Base-by-base conservation (phyloP, 2,888 invertebrate species). In the Netelia virgata region DNA sequence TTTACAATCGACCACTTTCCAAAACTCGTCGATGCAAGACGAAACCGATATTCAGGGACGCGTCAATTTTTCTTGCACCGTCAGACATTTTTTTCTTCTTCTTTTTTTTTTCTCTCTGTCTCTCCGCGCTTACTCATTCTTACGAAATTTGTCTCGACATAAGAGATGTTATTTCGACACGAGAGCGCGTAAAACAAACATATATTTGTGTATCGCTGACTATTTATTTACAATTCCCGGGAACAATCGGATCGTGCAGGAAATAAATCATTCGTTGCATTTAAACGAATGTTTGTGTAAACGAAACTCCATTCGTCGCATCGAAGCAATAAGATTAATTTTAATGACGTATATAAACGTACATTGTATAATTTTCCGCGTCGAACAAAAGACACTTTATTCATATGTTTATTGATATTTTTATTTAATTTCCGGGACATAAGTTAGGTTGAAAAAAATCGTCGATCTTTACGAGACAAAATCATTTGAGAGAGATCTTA, bases 391-490 rank as follows among this genome's bases (percentile, higher is more conserved):
- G 10, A 14, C 47, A 14, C 10, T 47, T 14, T 14, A 11, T 14
- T 10, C 2, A 14, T 47, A 14, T 11, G 14, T 47, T 47, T 47
- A 47, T 47, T 47, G 47, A 47, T 14, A 11, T 47, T 10, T 14
- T 10, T 43, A 11, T 43, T 11, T 43, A 3, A 10, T 43, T 43
- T 43, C 43, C 5, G 28, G 6, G 11, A 47, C 6, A 47, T 47
- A 47, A 11, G 6, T 14, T 14, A 14, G 11, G 14, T 47, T 47
- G 47, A 47, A 47, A 47, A 43, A 47, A 47, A 14, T 47, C 2
- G 14, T 2, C 11, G 11, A 9, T 55, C 16, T 57, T 57, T 8
- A 28, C 41, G 80, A 84, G 87, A 66, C 61, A 70, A 64, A 61
- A 81, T 57, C 43, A 28, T 55, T 69, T 16, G 59, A 47, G 28